Evolutionary conservation across 2,113 vertebrate species (phyloP).

Genomic region (Panurus biarmicus): DNA sequence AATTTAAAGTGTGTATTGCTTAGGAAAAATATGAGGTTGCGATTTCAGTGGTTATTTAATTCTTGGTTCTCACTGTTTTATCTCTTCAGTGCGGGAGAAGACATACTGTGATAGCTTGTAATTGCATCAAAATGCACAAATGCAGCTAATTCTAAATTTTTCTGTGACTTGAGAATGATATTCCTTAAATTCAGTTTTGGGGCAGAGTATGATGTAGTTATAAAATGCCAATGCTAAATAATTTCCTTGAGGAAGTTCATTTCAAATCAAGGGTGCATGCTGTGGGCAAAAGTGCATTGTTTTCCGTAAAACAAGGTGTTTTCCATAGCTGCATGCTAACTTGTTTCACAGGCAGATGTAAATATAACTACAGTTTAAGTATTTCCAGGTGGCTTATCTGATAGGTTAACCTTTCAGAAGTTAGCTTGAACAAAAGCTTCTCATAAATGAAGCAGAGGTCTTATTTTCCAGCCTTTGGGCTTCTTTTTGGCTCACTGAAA

Average conservation of each 20-base stretch:
- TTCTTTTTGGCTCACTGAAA: neutral
- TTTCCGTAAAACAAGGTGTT: neutral
- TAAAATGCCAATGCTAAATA: neutral
- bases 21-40: neutral
- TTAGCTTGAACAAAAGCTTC: neutral
- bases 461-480: neutral
- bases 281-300: neutral
- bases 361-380: neutral
- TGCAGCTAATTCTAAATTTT: neutral
- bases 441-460: fast-evolving
- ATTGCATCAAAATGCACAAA: neutral
- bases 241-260: neutral
- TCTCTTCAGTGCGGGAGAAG: neutral
- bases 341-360: neutral
- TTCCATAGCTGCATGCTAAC: fast-evolving
- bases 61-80: neutral
- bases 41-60: neutral
- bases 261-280: fast-evolving
- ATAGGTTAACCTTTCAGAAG: neutral
- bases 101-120: too few relatives aligned
- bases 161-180: neutral
- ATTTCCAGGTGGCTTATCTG: neutral
- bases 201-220: neutral
- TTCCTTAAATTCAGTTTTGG: neutral
- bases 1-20: neutral